These are phyloP conservation scores for Dryobotodes eremita DNA, from an alignment of 2,888 invertebrate species.

Conservation along the genomic window DNA sequence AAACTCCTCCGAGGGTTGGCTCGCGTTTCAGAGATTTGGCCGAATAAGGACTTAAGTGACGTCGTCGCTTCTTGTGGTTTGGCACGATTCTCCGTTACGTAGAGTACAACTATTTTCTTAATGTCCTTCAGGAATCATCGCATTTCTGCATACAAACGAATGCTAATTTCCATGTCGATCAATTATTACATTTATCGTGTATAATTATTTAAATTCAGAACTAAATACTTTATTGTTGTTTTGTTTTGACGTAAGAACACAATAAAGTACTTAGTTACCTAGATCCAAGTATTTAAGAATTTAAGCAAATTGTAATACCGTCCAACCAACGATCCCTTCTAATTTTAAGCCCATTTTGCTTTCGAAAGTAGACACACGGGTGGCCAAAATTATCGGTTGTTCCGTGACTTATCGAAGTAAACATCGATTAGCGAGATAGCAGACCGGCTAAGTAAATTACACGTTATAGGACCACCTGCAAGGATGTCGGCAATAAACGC, in stretches of 20 bases:
- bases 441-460: conserved; percentile 74
- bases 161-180: no score
- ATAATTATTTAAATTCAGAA: no score
- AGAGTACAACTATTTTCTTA: no score
- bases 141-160: no score
- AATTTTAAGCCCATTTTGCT: conserved; percentile 48
- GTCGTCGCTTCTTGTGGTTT: conserved; percentile 50
- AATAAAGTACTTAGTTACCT: no score
- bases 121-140: no score
- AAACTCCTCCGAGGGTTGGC: conserved; percentile 66
- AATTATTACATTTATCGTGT: no score
- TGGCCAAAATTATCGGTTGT: conserved; percentile 71
- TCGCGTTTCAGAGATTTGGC: conserved; percentile 50
- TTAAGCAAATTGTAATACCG: neutral
- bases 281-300: neutral
- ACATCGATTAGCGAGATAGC: conserved; percentile 78
- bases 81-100: conserved; percentile 54
- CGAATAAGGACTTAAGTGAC: conserved; percentile 58
- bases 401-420: conserved; percentile 81
- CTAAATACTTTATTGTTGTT: no score
- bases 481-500: conserved; percentile 59
- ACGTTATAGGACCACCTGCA: conserved; percentile 75
- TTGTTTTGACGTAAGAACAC: no score
- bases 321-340: conserved; percentile 10
- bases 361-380: conserved; percentile 52